Base-by-base conservation (phyloP, 2,797 vertebrate genomes). In the Momotus momota region DNA sequence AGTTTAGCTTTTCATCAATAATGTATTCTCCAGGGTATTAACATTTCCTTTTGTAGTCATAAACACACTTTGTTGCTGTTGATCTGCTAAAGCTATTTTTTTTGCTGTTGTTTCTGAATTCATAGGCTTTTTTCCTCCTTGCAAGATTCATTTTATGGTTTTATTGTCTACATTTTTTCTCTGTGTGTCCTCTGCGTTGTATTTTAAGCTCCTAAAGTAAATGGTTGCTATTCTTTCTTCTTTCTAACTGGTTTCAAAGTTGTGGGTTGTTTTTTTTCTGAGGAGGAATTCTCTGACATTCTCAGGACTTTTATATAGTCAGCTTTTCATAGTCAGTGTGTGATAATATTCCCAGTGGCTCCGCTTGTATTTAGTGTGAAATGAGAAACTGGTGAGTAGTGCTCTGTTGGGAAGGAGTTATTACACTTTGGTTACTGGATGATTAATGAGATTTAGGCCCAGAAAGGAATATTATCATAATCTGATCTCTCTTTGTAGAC, bases 381-480 rank as follows among this genome's bases (percentile, higher is more conserved):
- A 81, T 92, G 75, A 94, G 64, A 90, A 85, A 58, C 64, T 65
- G 49, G 49, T 51, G 69, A 92, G 46, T 35, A 71, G 33, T 52
- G 35, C 58, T 83, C 77, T 73, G 7, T 45, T 62, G 80, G 58
- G 79, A 86, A 54, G 10, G 64, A 64, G 61, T 70, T 87, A 71
- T 38, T 94, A 18, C 51, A 23, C 60, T 52, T 91, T 62, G 66
- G 82, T 45, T 90, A 25, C 25, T 7, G 26, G 67, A 52, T 94
- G 80, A 86, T 91, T 83, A 93, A 93, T 81, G 85, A 83, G 40
- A 14, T 75, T 81, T 81, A 69, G 20, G 27, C 74, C 72, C 58
- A 49, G 84, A 86, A 93, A 90, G 41, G 16, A 79, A 31, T 80
- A 45, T 90, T 81, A 66, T 55, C 46, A 54, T 91, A 66, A 75